These are phyloP conservation scores for Epinotia demarniana DNA, from an alignment of 2,888 invertebrate genomes.

Conservation along the genomic window DNA sequence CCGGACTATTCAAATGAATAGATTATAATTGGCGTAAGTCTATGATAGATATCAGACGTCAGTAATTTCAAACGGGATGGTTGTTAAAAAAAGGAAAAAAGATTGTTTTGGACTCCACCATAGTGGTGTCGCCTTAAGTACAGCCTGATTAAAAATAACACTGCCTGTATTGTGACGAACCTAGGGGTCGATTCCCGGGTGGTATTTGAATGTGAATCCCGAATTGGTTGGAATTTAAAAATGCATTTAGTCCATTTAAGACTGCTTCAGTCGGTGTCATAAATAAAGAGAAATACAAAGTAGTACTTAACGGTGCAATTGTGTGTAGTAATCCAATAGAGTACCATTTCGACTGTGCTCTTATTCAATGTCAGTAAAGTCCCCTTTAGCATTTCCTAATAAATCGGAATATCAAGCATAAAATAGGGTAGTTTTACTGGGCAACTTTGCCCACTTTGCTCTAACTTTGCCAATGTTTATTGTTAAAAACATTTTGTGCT, in stretches of 20 bases:
- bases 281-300: slow-evolving; percentile 19
- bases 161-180: slow-evolving; percentile 30
- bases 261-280: slow-evolving; percentile 48
- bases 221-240: slow-evolving; percentile 39
- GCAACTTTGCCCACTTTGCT: not conserved
- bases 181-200: slow-evolving; percentile 24
- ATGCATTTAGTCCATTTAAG: slow-evolving; percentile 52
- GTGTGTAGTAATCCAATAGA: not conserved
- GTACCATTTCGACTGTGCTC: not conserved
- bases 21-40: not conserved
- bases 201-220: slow-evolving; percentile 21
- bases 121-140: not conserved
- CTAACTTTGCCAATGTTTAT: not conserved
- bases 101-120: not conserved
- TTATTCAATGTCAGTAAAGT: not conserved
- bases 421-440: not conserved
- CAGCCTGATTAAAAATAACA: slow-evolving; percentile 22
- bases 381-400: not conserved
- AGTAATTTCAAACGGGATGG: not conserved
- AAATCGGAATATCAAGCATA: not conserved
- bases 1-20: too few relatives aligned
- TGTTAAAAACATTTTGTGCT: not conserved
- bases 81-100: not conserved
- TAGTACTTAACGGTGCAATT: slow-evolving; percentile 16
- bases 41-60: not conserved